Percentiles rank a stretch among this genome's conserved stretches.
Conservation (phyloP, 1,140 invertebrate species). For the Heterodera carotae region DNA sequence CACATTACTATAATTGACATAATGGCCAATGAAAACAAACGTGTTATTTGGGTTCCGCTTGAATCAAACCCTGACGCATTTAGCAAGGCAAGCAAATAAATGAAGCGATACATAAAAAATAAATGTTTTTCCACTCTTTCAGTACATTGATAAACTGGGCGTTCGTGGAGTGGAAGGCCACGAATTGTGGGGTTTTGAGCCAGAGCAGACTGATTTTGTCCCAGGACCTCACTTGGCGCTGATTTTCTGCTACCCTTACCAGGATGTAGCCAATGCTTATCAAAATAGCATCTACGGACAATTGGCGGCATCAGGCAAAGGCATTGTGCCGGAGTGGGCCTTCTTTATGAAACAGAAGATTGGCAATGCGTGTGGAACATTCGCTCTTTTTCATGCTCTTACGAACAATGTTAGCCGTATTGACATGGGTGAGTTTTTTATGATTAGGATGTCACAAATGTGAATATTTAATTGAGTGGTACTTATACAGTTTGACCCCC, state of each 20-base stretch:
- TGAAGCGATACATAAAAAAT: slow-evolving; percentile 23
- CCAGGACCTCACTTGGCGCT: slow-evolving; percentile 51
- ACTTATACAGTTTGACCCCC: too few species aligned
- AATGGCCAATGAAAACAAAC: slow-evolving; percentile 11
- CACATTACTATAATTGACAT: too few species aligned
- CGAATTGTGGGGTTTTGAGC: slow-evolving; percentile 53
- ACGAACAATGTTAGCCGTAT: slow-evolving; percentile 70
- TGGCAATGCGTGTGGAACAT: slow-evolving; percentile 91
- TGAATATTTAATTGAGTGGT: too few species aligned
- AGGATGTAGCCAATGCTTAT: slow-evolving; percentile 43
- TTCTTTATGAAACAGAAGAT: slow-evolving; percentile 90
- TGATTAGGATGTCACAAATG: too few species aligned
- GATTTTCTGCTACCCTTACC: slow-evolving; percentile 51
- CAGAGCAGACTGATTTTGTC: slow-evolving; percentile 43
- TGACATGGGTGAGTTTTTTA: slow-evolving; percentile 58
- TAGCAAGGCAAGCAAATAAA: slow-evolving; percentile 40
- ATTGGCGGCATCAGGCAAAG: slow-evolving; percentile 10
- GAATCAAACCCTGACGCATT: slow-evolving; percentile 57
- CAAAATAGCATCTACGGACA: slow-evolving; percentile 23
- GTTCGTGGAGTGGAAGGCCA: slow-evolving; percentile 43
- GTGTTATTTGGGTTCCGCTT: slow-evolving; percentile 44
- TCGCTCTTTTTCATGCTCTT: slow-evolving; percentile 81
- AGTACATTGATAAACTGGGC: slow-evolving; percentile 53
- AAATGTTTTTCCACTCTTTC: slow-evolving; percentile 37
- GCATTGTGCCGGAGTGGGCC: slow-evolving; percentile 70